These are phyloP conservation scores for Hydropsyche betteni DNA, from an alignment of 2,888 invertebrate species.

Conservation along the genomic window DNA sequence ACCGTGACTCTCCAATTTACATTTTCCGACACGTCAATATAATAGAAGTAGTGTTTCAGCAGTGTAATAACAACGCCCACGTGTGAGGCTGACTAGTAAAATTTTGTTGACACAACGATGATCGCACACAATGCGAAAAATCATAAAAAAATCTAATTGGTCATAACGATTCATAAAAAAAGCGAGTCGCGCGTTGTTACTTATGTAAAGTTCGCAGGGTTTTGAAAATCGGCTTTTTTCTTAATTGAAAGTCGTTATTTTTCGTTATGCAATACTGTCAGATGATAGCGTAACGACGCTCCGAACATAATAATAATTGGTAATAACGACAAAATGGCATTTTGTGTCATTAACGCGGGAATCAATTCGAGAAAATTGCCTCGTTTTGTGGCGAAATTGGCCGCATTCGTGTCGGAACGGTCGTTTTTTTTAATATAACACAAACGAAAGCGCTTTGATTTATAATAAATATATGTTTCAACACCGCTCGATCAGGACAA, in stretches of 20 bases:
- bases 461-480: too few species aligned
- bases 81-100: neutral
- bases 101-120: too few species aligned
- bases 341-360: conserved; percentile 14
- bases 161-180: neutral
- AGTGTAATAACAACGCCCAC: neutral
- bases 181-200: neutral
- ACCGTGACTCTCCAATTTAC: conserved; percentile 12
- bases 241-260: conserved; percentile 11
- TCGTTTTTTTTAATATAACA: too few species aligned
- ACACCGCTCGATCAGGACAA: too few species aligned
- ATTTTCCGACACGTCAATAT: neutral
- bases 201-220: neutral
- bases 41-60: neutral
- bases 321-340: neutral
- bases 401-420: neutral
- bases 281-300: neutral
- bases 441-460: too few species aligned
- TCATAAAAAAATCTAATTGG: too few species aligned
- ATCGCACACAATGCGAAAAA: too few species aligned
- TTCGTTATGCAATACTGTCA: neutral
- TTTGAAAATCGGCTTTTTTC: neutral
- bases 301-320: conserved; percentile 6
- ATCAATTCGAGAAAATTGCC: conserved; percentile 15
- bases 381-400: conserved; percentile 8